Percentiles rank a stretch among this genome's conserved stretches.
Conservation (phyloP, 1,140 invertebrate species). For the Tribolium castaneum region DNA sequence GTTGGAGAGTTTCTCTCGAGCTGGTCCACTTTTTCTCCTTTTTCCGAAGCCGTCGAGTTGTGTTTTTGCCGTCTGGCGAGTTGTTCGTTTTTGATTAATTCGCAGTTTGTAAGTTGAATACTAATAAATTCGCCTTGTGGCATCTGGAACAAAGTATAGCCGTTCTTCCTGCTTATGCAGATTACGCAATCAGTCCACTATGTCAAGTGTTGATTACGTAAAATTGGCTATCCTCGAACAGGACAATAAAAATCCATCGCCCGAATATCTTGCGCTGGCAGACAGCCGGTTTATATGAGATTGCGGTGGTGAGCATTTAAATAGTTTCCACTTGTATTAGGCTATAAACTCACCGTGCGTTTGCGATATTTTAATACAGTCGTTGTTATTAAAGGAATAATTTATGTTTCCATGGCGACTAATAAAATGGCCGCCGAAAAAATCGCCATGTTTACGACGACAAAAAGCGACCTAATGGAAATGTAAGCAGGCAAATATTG, state of each 20-base stretch:
- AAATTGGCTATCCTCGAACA: background rate
- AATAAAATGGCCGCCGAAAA: background rate
- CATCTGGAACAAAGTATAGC: background rate
- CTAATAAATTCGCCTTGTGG: background rate
- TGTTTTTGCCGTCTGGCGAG: background rate
- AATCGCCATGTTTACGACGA: background rate
- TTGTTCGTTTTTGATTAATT: constrained; percentile 22
- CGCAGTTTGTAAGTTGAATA: background rate
- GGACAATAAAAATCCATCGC: constrained; percentile 19
- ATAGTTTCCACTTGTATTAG: constrained; percentile 23
- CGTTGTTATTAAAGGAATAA: constrained; percentile 20
- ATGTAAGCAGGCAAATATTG: constrained; percentile 6
- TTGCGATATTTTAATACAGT: constrained; percentile 18
- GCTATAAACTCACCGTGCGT: constrained; percentile 6
- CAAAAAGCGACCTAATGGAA: background rate
- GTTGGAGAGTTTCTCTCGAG: background rate
- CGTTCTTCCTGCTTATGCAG: constrained; percentile 14
- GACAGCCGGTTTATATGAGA: background rate
- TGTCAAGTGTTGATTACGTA: constrained; percentile 20
- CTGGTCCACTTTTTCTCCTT: background rate
- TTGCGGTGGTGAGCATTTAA: constrained; percentile 17
- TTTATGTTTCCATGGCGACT: constrained; percentile 14
- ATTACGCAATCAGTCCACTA: constrained; percentile 11
- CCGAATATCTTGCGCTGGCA: background rate
- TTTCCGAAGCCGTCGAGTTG: background rate